Base-by-base conservation (phyloP, 2,888 invertebrate genomes). In the Panopea generosa region DNA sequence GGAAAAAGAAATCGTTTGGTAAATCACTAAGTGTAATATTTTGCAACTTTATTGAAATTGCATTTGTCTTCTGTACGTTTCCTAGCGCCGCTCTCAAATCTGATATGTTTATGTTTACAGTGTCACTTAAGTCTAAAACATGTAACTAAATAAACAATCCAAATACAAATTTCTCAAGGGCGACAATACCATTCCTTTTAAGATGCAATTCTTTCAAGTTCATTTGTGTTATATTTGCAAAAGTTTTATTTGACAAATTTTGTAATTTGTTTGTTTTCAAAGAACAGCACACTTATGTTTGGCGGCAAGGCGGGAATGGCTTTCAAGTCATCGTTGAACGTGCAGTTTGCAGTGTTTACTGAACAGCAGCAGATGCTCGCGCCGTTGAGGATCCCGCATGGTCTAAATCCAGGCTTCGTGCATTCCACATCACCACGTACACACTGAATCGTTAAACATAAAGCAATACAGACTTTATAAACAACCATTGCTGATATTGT, bases 71-170 rank as follows among this genome's bases (percentile, higher is more conserved):
- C 2, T 26, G 62, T 20, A 62, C 18, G 9, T 50, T 38, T 33
- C 62, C 62, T 38, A 62, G 52, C 11, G 62, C 50, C 24, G 38
- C 0, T 22, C 38, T 38, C 2, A 62, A 22, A 9, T 62, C 33
- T 2, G 52, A 18, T 53, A 27, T 38, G 27, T 53, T 40, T 9
- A 63, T 53, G 14, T 53, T 20, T 14, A 14, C 24, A 40, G 52
- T 63, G 2, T 38, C 11, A 24, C 40, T 22, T 6, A 63, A 43
- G 16, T 52, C 40, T 6, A 63, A 4, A 14, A 7, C 53, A 11
- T 14, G 29, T n/a, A 63, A 16, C 1, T n/a, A 16, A 0, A n/a
- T 14, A 43, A 63, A 53, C 2, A 40, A 52, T n/a, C 7, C 20
- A 40, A 63, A 63, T 9, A 53, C 47, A 22, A 53, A 40, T 7